A percentile compares a stretch with the other conserved stretches of the same genome.
These are phyloP conservation scores for Lucilia cuprina DNA, from an alignment of 1,140 invertebrate genomes.

Conservation along the genomic window DNA sequence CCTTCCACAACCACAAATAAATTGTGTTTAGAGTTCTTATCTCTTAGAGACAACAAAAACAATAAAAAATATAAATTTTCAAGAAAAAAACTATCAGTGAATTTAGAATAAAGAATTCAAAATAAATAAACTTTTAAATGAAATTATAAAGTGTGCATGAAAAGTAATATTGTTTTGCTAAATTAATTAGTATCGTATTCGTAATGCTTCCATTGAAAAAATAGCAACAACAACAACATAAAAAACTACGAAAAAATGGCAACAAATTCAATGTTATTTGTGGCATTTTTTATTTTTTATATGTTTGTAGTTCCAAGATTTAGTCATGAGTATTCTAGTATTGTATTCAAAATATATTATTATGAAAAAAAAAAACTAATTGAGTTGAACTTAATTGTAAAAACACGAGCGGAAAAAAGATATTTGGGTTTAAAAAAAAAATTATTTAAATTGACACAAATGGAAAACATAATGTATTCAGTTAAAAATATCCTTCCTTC, in stretches of 20 bases:
- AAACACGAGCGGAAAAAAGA: too few relatives aligned
- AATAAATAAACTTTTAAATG: neutral
- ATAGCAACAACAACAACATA: too few relatives aligned
- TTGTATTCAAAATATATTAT: neutral
- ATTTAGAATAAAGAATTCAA: neutral
- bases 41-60: neutral
- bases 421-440: too few relatives aligned
- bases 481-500: too few relatives aligned
- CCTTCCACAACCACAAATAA: neutral
- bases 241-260: too few relatives aligned
- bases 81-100: too few relatives aligned
- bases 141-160: neutral
- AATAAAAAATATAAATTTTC: too few relatives aligned
- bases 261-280: neutral
- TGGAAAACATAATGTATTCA: too few relatives aligned
- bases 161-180: neutral
- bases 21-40: neutral
- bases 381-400: too few relatives aligned
- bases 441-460: too few relatives aligned
- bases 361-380: neutral
- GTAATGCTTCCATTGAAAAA: neutral
- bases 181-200: neutral
- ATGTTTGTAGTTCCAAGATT: neutral
- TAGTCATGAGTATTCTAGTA: neutral
- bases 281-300: neutral